A percentile compares a stretch with the other conserved stretches of the same genome.
Conservation (phyloP, 2,797 vertebrate species). For the Periophthalmus magnuspinnatus region DNA sequence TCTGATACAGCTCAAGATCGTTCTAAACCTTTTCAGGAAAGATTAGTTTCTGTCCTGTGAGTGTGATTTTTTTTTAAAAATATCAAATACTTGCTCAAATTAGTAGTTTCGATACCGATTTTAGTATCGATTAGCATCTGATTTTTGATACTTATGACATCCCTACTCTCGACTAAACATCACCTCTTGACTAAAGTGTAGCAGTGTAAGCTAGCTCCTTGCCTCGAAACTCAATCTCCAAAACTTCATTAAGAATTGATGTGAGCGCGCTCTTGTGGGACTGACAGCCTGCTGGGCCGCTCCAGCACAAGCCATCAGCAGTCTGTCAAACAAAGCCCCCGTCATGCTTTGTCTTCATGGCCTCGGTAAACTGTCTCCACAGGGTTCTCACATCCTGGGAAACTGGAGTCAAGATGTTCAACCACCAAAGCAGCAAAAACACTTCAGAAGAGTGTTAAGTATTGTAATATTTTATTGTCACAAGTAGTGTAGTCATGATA, state of each 20-base stretch:
- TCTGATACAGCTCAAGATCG: too few relatives aligned
- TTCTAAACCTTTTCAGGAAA: too few relatives aligned
- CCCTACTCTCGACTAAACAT: background rate
- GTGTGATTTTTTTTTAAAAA: too few relatives aligned
- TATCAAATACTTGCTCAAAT: too few relatives aligned
- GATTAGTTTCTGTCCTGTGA: too few relatives aligned
- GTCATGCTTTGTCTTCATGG: slow-evolving; percentile 63
- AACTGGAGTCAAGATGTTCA: background rate
- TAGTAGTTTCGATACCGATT: too few relatives aligned
- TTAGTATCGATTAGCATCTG: too few relatives aligned
- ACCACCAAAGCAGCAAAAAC: background rate
- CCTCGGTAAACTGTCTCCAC: slow-evolving; percentile 25
- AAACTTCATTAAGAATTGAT: slow-evolving; percentile 32
- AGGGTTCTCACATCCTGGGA: slow-evolving; percentile 8
- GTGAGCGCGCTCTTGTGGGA: slow-evolving; percentile 28
- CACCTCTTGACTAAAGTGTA: slow-evolving; percentile 13
- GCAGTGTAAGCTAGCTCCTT: background rate
- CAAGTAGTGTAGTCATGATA: too few relatives aligned
- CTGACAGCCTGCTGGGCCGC: slow-evolving; percentile 38
- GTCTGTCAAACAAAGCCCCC: slow-evolving; percentile 73
- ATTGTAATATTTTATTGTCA: background rate
- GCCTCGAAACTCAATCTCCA: slow-evolving; percentile 15
- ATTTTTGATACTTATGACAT: too few relatives aligned
- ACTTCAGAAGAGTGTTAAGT: background rate
- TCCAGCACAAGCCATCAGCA: slow-evolving; percentile 57